Evolutionary conservation across 1,140 invertebrate species (phyloP).

Genomic region (Samia ricini): DNA sequence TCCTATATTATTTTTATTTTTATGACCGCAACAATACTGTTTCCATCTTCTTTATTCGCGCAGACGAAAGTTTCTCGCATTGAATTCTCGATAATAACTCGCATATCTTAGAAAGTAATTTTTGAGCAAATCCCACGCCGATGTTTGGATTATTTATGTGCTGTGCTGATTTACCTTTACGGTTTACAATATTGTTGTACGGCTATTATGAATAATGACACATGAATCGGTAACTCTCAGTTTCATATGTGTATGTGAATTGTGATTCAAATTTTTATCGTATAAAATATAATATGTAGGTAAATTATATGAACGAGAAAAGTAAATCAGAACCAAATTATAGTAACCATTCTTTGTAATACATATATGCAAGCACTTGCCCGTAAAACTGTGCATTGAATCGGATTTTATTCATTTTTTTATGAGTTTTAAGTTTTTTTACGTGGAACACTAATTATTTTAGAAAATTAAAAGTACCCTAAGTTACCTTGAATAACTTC

Average conservation of each 20-base stretch:
- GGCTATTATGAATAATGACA: slow-evolving; percentile 17
- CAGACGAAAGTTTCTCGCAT: slow-evolving; percentile 38
- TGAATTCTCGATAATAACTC: slow-evolving; percentile 34
- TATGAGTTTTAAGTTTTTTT: too few relatives aligned
- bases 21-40: slow-evolving; percentile 16
- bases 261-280: not conserved
- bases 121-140: slow-evolving; percentile 24
- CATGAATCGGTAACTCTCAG: slow-evolving; percentile 12
- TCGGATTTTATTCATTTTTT: too few relatives aligned
- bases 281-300: too few relatives aligned
- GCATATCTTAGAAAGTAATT: slow-evolving; percentile 52
- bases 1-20: slow-evolving; percentile 21
- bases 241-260: slow-evolving; percentile 9
- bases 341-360: too few relatives aligned
- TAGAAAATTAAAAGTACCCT: too few relatives aligned
- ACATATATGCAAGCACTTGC: too few relatives aligned
- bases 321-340: not conserved
- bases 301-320: too few relatives aligned
- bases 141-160: slow-evolving; percentile 22
- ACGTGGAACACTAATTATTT: too few relatives aligned
- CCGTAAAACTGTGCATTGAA: too few relatives aligned
- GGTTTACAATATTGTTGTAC: slow-evolving; percentile 17
- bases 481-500: too few relatives aligned
- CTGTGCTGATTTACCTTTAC: slow-evolving; percentile 18
- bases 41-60: slow-evolving; percentile 34